Percentiles rank a stretch among this genome's conserved stretches.
phyloP scores from a whole-genome alignment of 2,888 invertebrate genomes.

The Troides helena region DNA sequence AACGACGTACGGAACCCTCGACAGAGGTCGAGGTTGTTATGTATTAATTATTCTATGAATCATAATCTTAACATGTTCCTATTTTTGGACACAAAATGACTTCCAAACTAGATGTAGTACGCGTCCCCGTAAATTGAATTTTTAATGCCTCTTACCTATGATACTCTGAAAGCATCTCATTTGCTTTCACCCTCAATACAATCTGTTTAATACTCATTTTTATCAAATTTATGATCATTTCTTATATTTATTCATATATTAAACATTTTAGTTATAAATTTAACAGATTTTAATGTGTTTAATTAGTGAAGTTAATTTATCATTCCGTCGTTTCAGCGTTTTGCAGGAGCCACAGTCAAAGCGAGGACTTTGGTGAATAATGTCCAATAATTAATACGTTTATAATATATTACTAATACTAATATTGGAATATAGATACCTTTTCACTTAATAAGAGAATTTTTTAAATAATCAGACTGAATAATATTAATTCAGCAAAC shows the following conservation, averaged over 20 bases:
- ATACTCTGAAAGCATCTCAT: too few relatives aligned
- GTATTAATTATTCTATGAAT: slow-evolving; percentile 25
- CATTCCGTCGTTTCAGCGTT: too few relatives aligned
- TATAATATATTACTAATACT: too few relatives aligned
- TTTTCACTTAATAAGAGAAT: background rate
- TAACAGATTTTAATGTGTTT: too few relatives aligned
- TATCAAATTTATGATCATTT: too few relatives aligned
- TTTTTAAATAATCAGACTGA: background rate
- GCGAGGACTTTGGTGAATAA: too few relatives aligned
- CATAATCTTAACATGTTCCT: slow-evolving; percentile 13
- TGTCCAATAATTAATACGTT: too few relatives aligned
- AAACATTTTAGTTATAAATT: too few relatives aligned
- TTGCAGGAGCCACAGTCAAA: too few relatives aligned
- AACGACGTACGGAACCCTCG: slow-evolving; percentile 2
- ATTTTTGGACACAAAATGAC: slow-evolving; percentile 13
- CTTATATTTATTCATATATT: too few relatives aligned
- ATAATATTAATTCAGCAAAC: background rate
- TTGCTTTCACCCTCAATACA: background rate
- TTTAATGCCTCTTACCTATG: background rate
- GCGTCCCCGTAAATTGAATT: background rate
- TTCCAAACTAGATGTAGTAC: background rate
- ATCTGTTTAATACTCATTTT: background rate
- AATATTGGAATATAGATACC: background rate
- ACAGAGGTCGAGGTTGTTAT: slow-evolving; percentile 9
- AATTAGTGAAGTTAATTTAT: too few relatives aligned